phyloP scores from a whole-genome alignment of 2,797 vertebrate species.

The Platyrinchus mystaceus region DNA sequence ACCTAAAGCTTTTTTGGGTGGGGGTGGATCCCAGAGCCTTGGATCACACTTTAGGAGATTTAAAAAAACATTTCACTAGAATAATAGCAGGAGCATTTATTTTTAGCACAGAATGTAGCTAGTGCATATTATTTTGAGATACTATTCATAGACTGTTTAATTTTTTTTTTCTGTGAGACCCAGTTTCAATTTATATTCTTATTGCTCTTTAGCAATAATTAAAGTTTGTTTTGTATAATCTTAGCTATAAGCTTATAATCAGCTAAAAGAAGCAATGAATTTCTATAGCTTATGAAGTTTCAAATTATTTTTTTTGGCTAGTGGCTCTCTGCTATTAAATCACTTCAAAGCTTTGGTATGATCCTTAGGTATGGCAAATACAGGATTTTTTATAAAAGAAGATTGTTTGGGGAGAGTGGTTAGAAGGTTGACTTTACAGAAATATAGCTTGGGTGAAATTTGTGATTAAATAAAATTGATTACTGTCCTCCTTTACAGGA shows the following conservation, averaged over 20 bases:
- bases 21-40: background rate
- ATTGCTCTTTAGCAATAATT: background rate
- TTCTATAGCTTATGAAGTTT: background rate
- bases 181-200: background rate
- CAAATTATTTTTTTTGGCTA: background rate
- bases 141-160: background rate
- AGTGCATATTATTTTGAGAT: constrained; percentile 2
- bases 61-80: background rate
- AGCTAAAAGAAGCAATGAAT: background rate
- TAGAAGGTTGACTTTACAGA: background rate
- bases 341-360: background rate
- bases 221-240: constrained; percentile 16
- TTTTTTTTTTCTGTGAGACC: background rate
- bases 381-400: background rate
- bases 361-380: background rate
- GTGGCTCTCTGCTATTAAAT: background rate
- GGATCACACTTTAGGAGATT: background rate
- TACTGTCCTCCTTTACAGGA: background rate
- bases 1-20: background rate
- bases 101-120: constrained; percentile 9
- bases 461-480: background rate
- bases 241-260: background rate
- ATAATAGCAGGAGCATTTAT: background rate
- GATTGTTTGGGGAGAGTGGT: background rate
- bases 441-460: background rate